Evolutionary conservation across 1,140 invertebrate genomes (phyloP), one percentile per base, ranked within the genome.

Genomic region (Yoshiicerus persimilis): DNA sequence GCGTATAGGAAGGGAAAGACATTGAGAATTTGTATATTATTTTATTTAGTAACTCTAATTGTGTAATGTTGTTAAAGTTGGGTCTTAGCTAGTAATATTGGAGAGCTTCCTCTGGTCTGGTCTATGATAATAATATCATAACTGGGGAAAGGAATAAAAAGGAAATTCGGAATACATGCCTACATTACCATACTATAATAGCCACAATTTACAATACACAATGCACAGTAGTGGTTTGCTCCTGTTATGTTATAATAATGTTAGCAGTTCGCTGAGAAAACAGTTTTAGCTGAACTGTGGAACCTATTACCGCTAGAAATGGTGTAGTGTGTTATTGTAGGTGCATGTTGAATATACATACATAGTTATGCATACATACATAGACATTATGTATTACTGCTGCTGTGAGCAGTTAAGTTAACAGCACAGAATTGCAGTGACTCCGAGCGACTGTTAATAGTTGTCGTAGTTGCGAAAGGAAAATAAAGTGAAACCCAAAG

Each of bases 401-500:
- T 10, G 56, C 39, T 66, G 32, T 20, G 70, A 77, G 70, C 70
- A 32, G 34, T 36, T n/a, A n/a, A 56, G 47, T 56, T n/a, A 47
- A 20, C 41, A 56, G 47, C 38, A 39, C 13, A 39, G 16, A 56
- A 56, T 56, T 56, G 47, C 47, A 56, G 47, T 56, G 47, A 56
- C 47, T 56, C 47, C 47, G 47, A 56, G 20, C 38, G 47, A 80
- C 32, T 80, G 75, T 38, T 80, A 80, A 80, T 80, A 80, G 75
- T 38, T 80, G 75, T 70, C 66, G 66, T 80, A 80, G 34, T 80
- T 80, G 30, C 75, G 30, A 80, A 80, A 80, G 75, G 20, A 80
- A 38, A 80, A 36, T 80, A 80, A 80, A 80, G 34, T 80, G 75
- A 80, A 80, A 80, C 30, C 32, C 75, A 34, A 70, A 80, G 75